A percentile compares a stretch with the other conserved stretches of the same genome.
phyloP scores from a whole-genome alignment of 2,797 vertebrate genomes.

The Hydrolagus colliei region DNA sequence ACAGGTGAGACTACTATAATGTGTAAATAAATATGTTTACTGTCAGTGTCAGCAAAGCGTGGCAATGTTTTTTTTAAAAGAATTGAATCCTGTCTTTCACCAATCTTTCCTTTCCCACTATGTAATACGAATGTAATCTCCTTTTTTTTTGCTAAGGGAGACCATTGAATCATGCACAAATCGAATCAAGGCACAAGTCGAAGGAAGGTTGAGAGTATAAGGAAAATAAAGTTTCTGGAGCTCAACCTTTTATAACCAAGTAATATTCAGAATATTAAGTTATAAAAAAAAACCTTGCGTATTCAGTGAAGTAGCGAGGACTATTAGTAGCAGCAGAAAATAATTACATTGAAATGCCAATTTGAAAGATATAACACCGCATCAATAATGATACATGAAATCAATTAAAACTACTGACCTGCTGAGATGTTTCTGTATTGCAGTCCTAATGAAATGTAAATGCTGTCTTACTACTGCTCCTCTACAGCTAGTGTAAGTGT shows the following conservation, averaged over 20 bases:
- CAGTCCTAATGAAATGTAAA: slow-evolving; percentile 43
- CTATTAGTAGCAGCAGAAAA: not conserved
- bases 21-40: no score
- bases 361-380: not conserved
- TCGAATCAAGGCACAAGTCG: not conserved
- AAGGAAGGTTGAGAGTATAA: not conserved
- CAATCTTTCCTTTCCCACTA: not conserved
- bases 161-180: not conserved
- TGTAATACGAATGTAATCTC: not conserved
- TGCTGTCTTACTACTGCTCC: slow-evolving; percentile 41
- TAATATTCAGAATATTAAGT: not conserved
- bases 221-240: not conserved
- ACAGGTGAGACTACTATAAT: not conserved
- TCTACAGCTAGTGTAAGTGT: slow-evolving; percentile 37
- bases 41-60: not conserved
- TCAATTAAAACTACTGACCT: slow-evolving; percentile 59
- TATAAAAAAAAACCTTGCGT: not conserved
- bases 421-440: slow-evolving; percentile 42
- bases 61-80: not conserved
- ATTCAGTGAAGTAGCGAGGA: not conserved
- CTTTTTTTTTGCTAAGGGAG: not conserved
- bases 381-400: slow-evolving; percentile 10
- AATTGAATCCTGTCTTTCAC: not conserved
- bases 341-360: not conserved
- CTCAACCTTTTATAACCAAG: not conserved